Conservation (phyloP, 2,113 vertebrate genomes). For the Serilophus lunatus region DNA sequence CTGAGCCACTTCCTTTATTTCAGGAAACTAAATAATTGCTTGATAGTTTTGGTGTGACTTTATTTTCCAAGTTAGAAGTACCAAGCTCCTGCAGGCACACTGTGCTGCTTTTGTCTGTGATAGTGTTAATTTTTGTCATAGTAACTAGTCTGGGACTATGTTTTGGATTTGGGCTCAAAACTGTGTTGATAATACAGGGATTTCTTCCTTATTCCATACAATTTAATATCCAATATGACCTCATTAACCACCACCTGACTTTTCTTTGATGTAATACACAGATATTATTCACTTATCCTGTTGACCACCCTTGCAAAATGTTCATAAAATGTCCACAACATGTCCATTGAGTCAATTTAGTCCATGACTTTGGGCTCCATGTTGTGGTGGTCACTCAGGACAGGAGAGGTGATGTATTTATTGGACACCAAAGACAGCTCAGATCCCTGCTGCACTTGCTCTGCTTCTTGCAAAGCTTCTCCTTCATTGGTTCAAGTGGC, state of each 20-base stretch:
- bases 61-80: neutral
- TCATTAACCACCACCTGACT: neutral
- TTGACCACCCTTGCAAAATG: too few species aligned
- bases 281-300: neutral
- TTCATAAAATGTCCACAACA: neutral
- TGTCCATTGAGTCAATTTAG: neutral
- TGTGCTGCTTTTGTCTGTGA: neutral
- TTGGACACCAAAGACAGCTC: neutral
- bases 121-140: neutral
- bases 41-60: neutral
- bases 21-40: neutral
- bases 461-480: neutral
- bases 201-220: neutral
- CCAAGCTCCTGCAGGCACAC: neutral
- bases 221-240: neutral
- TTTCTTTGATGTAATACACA: neutral
- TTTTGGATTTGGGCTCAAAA: neutral
- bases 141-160: neutral
- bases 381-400: neutral
- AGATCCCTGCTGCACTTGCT: neutral
- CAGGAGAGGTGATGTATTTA: neutral
- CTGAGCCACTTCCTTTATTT: constrained; percentile 16
- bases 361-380: neutral
- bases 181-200: rapidly evolving
- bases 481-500: neutral